phyloP scores from a whole-genome alignment of 2,888 invertebrate species.

The Hydropsyche betteni region DNA sequence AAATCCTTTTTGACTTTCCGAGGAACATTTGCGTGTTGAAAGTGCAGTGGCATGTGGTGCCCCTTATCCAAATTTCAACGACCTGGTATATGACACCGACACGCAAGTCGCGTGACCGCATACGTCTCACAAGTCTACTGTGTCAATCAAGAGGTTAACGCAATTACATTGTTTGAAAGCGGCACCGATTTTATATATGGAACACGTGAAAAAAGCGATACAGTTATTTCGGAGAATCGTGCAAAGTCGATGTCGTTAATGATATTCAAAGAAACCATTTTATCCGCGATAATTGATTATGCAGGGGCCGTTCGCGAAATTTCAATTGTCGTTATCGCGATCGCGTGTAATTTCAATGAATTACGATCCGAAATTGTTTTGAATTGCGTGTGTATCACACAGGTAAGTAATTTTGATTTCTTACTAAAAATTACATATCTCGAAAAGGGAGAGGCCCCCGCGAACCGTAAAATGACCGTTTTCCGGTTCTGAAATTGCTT shows the following conservation, averaged over 20 bases:
- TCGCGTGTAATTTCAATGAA: no score
- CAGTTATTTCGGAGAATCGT: no score
- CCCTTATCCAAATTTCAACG: slow-evolving; percentile 20
- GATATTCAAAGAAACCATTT: no score
- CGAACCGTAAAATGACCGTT: slow-evolving; percentile 50
- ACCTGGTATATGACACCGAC: slow-evolving; percentile 10
- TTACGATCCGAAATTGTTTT: not conserved
- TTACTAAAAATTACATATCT: slow-evolving; percentile 40
- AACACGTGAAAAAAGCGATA: no score
- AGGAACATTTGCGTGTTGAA: slow-evolving; percentile 5
- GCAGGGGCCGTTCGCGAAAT: no score
- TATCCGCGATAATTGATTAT: no score
- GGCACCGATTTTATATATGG: not conserved
- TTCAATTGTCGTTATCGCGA: no score
- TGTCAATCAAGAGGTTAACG: slow-evolving; percentile 28
- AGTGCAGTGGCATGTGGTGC: slow-evolving; percentile 20
- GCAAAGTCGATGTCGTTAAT: no score
- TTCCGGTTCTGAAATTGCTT: slow-evolving; percentile 46
- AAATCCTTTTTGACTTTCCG: not conserved
- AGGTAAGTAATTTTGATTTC: slow-evolving; percentile 37
- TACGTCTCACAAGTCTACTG: slow-evolving; percentile 3
- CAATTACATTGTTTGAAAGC: slow-evolving; percentile 9
- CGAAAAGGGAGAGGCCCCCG: slow-evolving; percentile 44
- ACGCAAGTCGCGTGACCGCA: slow-evolving; percentile 21
- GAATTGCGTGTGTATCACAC: slow-evolving; percentile 32